Evolutionary conservation across 1,140 invertebrate species (phyloP).

Genomic region (Ephestia elutella): DNA sequence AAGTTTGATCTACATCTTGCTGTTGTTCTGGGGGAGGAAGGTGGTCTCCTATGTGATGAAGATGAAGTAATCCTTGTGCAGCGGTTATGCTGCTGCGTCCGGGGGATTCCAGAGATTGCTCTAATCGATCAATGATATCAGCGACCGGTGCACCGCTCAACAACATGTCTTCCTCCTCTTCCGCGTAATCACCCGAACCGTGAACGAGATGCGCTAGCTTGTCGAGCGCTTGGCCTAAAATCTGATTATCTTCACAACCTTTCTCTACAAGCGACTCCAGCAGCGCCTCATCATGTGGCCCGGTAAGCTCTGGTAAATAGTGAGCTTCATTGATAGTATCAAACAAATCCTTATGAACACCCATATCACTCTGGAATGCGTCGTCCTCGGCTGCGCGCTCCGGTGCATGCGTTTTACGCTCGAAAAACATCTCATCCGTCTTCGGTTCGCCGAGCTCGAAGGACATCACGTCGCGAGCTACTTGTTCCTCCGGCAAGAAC

Average conservation of each 20-base stretch:
- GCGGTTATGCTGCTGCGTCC: constrained; percentile 64
- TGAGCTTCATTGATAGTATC: constrained; percentile 70
- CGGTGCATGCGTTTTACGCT: constrained; percentile 40
- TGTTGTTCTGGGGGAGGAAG: constrained; percentile 38
- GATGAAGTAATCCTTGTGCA: constrained; percentile 60
- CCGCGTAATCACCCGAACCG: constrained; percentile 70
- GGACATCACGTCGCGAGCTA: constrained; percentile 62
- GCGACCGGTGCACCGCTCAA: constrained; percentile 69
- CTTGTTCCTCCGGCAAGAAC: constrained; percentile 58
- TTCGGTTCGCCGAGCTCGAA: constrained; percentile 63
- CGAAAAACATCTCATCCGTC: constrained; percentile 56
- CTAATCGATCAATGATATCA: constrained; percentile 75
- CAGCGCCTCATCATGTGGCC: constrained; percentile 74
- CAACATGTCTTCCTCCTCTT: constrained; percentile 77
- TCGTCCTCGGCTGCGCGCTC: constrained; percentile 40
- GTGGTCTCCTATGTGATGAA: constrained; percentile 72
- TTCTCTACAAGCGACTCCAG: constrained; percentile 76
- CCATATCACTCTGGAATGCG: constrained; percentile 46
- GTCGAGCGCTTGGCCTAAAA: constrained; percentile 65
- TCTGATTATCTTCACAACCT: constrained; percentile 76
- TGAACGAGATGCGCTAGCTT: constrained; percentile 64
- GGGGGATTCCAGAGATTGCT: constrained; percentile 72
- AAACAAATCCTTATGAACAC: constrained; percentile 66
- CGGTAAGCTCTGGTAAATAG: constrained; percentile 71
- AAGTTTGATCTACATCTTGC: constrained; percentile 35